Base-by-base conservation (phyloP, 2,797 vertebrate genomes). In the Phyllotis vaccarum region DNA sequence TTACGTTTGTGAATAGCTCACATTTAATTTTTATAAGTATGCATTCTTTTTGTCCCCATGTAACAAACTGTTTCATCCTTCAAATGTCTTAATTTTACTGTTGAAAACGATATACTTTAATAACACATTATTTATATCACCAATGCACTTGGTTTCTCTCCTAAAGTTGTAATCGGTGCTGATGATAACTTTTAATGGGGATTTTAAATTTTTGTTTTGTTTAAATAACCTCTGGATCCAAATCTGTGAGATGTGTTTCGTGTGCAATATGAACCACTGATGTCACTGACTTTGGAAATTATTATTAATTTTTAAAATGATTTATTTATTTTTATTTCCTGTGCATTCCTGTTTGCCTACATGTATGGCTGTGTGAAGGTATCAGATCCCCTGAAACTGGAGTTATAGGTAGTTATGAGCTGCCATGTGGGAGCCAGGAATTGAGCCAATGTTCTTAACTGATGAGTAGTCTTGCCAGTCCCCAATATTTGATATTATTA, bases 21-120 rank as follows among this genome's bases (percentile, higher is more conserved):
- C 68, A 60, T 5, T 95, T 82, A 58, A 43, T 7, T 87, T 52
- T 75, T 88, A 34, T 62, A 93, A 66, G 62, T 60, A 21, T 64
- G 16, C n/a, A 89, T 89, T 56, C 31, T 72, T 46, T 27, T 81
- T 11, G 70, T n/a, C 46, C 27, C 89, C 70, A 52, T 79, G 60
- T n/a, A 91, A 96, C 86, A 90, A 93, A 43, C 46, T 13, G n/a
- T 82, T 70, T 80, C 16, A 70, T 72, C 31, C 68, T 90, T 78
- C 94, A 6, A 46, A n/a, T 62, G 49, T 40, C 14, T 90, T 89
- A 60, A 52, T 46, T 49, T 89, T 94, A 3, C 21, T 90, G 7
- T 70, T 94, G 27, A 74, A 94, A 94, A n/a, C 1, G 49, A 0
- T 58, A 5, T 21, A 79, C 58, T 92, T 89, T 34, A 86, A 58